Evolutionary conservation across 2,113 vertebrate genomes (phyloP).

Genomic region (Turnix velox): DNA sequence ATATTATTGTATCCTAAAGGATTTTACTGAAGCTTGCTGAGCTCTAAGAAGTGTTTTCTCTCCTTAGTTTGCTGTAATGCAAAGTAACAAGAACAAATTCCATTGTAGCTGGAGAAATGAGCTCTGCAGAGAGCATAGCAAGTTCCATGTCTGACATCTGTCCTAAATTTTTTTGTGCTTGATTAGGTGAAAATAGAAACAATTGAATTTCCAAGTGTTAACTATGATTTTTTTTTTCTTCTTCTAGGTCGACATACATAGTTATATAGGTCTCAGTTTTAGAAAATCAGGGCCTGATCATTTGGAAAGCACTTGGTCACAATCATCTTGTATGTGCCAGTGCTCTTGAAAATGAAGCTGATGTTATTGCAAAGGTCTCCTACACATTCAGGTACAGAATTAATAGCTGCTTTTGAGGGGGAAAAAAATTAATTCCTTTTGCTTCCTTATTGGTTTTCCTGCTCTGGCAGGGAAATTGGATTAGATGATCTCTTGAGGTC

Average conservation of each 20-base stretch:
- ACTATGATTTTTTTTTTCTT: not conserved
- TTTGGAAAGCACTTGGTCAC: not conserved
- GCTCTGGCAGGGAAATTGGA: too few relatives aligned
- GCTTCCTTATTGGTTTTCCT: not conserved
- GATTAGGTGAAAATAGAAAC: not conserved
- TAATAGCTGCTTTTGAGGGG: not conserved
- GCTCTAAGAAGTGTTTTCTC: not conserved
- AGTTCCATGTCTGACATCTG: not conserved
- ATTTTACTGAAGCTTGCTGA: not conserved
- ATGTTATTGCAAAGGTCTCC: not conserved
- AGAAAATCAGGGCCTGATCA: not conserved
- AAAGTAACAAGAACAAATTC: not conserved
- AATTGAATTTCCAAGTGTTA: not conserved
- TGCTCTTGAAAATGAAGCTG: not conserved
- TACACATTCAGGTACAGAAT: not conserved
- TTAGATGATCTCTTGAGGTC: too few relatives aligned
- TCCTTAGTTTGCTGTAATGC: not conserved
- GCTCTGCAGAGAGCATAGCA: not conserved
- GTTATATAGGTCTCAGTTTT: not conserved
- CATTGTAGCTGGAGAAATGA: not conserved
- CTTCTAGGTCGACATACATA: not conserved
- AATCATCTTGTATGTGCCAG: not conserved
- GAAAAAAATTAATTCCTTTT: not conserved
- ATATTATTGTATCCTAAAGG: not conserved
- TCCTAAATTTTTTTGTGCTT: not conserved